phyloP scores from a whole-genome alignment of 2,888 invertebrate species.

The Scelioninae gen. 2 region DNA sequence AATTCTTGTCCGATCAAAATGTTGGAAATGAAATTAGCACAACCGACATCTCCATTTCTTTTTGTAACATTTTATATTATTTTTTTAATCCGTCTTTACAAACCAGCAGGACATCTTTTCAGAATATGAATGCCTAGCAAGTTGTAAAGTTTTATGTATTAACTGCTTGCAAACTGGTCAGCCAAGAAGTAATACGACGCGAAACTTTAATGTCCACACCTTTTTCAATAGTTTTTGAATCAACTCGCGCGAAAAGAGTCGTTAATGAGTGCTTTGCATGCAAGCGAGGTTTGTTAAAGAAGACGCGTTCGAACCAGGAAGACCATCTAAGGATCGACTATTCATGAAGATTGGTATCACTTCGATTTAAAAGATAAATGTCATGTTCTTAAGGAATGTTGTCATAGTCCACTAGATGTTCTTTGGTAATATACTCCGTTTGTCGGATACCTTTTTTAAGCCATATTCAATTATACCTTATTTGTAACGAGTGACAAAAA shows the following conservation, averaged over 20 bases:
- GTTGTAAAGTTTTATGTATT: constrained; percentile 46
- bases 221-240: constrained; percentile 46
- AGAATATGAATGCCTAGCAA: constrained; percentile 28
- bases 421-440: constrained; percentile 22
- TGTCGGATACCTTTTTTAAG: constrained; percentile 42
- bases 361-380: constrained; percentile 53
- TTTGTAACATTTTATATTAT: too few relatives aligned
- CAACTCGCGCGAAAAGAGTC: constrained; percentile 44
- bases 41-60: not conserved
- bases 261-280: constrained; percentile 58
- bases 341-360: constrained; percentile 47
- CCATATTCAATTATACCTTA: constrained; percentile 36
- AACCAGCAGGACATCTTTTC: constrained; percentile 24
- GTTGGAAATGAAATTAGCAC: constrained; percentile 28
- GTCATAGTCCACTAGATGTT: constrained; percentile 38
- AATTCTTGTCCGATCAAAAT: constrained; percentile 17
- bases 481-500: constrained; percentile 11
- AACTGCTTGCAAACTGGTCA: constrained; percentile 45
- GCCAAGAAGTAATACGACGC: constrained; percentile 25
- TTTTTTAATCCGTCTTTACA: too few relatives aligned
- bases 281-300: constrained; percentile 37
- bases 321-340: constrained; percentile 53
- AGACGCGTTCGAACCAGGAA: constrained; percentile 52
- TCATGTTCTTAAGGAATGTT: constrained; percentile 44
- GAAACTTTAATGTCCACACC: constrained; percentile 53